Percentiles rank a stretch among this genome's conserved stretches.
phyloP scores from a whole-genome alignment of 2,888 invertebrate genomes.

The Allygus modestus region DNA sequence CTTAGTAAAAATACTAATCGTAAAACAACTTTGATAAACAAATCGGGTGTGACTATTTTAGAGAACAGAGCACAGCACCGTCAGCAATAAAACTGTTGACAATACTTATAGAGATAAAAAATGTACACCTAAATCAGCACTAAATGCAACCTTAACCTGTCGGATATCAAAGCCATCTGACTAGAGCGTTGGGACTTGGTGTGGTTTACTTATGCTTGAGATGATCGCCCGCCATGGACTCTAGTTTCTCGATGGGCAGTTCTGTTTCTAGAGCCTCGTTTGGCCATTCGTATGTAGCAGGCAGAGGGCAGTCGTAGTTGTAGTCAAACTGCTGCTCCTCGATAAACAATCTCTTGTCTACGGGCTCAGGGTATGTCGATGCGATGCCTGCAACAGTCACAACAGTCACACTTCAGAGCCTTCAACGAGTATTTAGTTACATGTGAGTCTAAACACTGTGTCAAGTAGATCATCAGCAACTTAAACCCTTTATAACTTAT shows the following conservation, averaged over 20 bases:
- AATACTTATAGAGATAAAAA: conserved; percentile 21
- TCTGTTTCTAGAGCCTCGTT: conserved; percentile 66
- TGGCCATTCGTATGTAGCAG: conserved; percentile 77
- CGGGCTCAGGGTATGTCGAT: conserved; percentile 91
- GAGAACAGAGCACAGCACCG: conserved; percentile 17
- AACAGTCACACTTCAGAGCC: conserved; percentile 22
- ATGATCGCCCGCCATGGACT: conserved; percentile 68
- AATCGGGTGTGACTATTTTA: not conserved
- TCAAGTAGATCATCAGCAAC: no score
- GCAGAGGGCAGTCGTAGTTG: conserved; percentile 88
- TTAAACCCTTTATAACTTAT: no score
- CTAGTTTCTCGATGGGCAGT: conserved; percentile 53
- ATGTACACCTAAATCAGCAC: conserved; percentile 43
- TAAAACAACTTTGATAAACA: not conserved
- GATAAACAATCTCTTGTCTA: conserved; percentile 84
- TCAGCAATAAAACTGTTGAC: conserved; percentile 40
- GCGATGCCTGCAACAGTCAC: conserved; percentile 82
- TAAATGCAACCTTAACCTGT: conserved; percentile 52
- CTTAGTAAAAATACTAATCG: conserved; percentile 22
- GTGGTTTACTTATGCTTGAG: conserved; percentile 59
- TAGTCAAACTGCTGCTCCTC: conserved; percentile 86
- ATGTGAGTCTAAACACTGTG: no score
- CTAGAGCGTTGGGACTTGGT: conserved; percentile 61
- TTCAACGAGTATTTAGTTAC: no score
- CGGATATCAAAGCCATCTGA: conserved; percentile 58